Percentiles rank a stretch among this genome's conserved stretches.
These are phyloP conservation scores for Megathymus violae DNA, from an alignment of 1,140 invertebrate genomes.

Conservation along the genomic window DNA sequence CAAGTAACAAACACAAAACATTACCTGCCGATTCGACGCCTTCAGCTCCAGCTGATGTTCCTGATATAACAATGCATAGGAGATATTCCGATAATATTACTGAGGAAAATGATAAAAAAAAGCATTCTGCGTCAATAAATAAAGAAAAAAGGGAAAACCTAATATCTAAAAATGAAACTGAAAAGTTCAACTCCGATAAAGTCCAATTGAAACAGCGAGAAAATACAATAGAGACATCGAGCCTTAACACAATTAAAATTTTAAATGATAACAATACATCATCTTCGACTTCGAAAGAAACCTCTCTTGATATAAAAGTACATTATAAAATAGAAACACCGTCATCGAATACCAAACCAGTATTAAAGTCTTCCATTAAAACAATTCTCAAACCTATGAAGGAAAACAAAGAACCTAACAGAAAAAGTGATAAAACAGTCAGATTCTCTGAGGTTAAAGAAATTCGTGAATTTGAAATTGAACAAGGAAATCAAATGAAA, in stretches of 20 bases:
- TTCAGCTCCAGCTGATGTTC: neutral
- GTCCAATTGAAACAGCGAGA: neutral
- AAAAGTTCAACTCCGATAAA: neutral
- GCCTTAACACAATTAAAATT: neutral
- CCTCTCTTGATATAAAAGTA: neutral
- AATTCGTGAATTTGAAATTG: slow-evolving; percentile 62
- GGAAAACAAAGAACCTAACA: slow-evolving; percentile 44
- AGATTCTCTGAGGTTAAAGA: slow-evolving; percentile 57
- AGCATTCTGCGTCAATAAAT: neutral
- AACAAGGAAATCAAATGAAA: slow-evolving; percentile 69
- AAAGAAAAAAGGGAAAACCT: neutral
- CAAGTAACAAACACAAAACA: neutral
- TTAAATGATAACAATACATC: neutral
- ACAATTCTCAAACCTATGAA: slow-evolving; percentile 50
- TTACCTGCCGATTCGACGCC: neutral
- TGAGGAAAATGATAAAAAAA: neutral
- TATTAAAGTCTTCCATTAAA: slow-evolving; percentile 9
- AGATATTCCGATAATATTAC: neutral
- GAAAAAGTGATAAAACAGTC: slow-evolving; percentile 56
- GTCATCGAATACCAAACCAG: neutral
- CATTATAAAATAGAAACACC: neutral
- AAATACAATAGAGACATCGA: neutral
- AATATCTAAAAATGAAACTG: neutral
- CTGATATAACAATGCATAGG: neutral
- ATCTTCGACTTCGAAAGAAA: neutral